These are phyloP conservation scores for Mallotus villosus DNA, from an alignment of 2,797 vertebrate species.

Conservation along the genomic window DNA sequence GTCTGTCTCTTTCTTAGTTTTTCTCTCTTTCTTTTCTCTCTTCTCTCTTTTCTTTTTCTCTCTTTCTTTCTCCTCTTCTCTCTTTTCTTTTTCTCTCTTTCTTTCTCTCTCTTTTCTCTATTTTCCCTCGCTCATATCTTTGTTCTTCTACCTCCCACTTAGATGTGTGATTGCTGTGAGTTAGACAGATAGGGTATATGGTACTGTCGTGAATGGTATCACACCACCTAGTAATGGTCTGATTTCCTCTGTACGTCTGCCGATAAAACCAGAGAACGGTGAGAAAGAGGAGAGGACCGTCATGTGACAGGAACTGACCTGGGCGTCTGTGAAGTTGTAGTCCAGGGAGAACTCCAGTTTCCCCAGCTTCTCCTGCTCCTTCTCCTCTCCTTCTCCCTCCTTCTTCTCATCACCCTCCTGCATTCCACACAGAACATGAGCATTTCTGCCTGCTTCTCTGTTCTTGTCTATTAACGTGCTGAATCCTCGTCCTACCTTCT, in stretches of 20 bases:
- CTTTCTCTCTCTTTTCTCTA: no score
- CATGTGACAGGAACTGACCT: neutral
- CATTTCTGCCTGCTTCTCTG: neutral
- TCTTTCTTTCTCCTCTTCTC: no score
- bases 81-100: no score
- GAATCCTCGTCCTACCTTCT: conserved; percentile 70
- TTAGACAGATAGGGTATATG: no score
- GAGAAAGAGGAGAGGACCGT: no score
- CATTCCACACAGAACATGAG: conserved; percentile 21
- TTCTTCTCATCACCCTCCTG: conserved; percentile 76
- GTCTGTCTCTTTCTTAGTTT: no score
- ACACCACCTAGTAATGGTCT: neutral
- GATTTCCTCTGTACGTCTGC: neutral
- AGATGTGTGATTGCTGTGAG: no score
- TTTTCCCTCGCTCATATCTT: no score
- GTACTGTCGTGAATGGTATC: no score
- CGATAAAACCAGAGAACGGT: neutral
- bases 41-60: no score
- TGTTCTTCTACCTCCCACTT: no score
- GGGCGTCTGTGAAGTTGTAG: conserved; percentile 85
- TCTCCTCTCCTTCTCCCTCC: conserved; percentile 67
- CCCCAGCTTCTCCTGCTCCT: conserved; percentile 82
- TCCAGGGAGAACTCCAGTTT: conserved; percentile 88
- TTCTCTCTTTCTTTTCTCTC: no score
- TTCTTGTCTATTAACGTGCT: conserved; percentile 38